Base-by-base conservation (phyloP, 2,113 vertebrate genomes). In the Triplophysa tibetana region DNA sequence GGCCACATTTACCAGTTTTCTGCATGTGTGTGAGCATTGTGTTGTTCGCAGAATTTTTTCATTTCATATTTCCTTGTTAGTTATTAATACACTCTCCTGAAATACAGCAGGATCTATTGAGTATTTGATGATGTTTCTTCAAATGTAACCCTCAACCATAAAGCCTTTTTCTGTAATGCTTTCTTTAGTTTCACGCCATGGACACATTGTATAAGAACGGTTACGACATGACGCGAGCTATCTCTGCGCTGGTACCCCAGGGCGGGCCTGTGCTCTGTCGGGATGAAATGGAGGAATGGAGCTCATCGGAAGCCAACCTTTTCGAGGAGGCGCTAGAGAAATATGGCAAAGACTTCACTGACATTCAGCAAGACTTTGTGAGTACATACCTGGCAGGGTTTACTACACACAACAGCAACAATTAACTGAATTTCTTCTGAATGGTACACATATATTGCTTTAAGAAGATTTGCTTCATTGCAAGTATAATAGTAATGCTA, bases 221-320 rank as follows among this genome's bases (percentile, higher is more conserved):
- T 82, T 99, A 98, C 0, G 97, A 98, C 86, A 96, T 99, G 87
- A 98, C 97, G 75, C 96, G 95, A 88, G 97, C 97, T 79, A 98
- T 99, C 78, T 94, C 96, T 0, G 96, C 97, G 0, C 94, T 99
- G 79, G 98, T 99, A 85, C 98, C 98, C 2, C 98, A 99, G 92
- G 98, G 98, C 0, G 98, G 98, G n/a, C 98, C 98, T 0, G 96
- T 99, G 48, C 94, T 99, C 21, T 99, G 98, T 89, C 91, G 98
- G 81, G 98, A 99, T 24, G 98, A 99, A 81, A 99, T 99, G 98
- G 98, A 99, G 87, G 98, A 99, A 88, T 99, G 98, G 98, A 99
- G 97, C 7, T 96, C 98, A 52, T 98, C 97, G 0, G 98, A 99
- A 91, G 98, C 98, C 88, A 97, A 97, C 89, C 92, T 99, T 69